Conservation (phyloP, 2,888 invertebrate genomes). For the Polydesmus complanatus region DNA sequence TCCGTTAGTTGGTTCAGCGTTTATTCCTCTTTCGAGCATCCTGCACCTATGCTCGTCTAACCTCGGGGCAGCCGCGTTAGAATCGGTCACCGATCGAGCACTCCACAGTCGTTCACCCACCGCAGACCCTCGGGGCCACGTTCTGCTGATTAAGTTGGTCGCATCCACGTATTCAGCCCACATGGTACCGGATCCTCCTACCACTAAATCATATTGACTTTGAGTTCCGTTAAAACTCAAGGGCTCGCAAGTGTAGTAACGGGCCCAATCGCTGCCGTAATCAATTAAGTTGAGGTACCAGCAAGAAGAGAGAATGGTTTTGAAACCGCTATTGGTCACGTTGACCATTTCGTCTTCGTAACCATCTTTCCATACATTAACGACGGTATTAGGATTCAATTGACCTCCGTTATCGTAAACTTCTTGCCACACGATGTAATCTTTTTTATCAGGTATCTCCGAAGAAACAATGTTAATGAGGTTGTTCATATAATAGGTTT, state of each 20-base stretch:
- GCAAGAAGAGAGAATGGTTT: slow-evolving; percentile 58
- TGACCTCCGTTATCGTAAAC: slow-evolving; percentile 60
- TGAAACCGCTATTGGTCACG: slow-evolving; percentile 47
- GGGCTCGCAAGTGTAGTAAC: slow-evolving; percentile 40
- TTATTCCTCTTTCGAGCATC: slow-evolving; percentile 51
- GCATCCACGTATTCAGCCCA: slow-evolving; percentile 76
- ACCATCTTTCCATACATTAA: slow-evolving; percentile 64
- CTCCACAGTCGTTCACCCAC: slow-evolving; percentile 78
- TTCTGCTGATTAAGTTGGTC: slow-evolving; percentile 42
- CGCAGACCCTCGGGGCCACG: slow-evolving; percentile 76
- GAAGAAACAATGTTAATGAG: slow-evolving; percentile 40
- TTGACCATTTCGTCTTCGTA: slow-evolving; percentile 26
- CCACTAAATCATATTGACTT: slow-evolving; percentile 46
- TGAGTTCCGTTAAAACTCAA: slow-evolving; percentile 27
- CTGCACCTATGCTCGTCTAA: slow-evolving; percentile 59
- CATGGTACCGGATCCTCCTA: slow-evolving; percentile 87
- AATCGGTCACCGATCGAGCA: slow-evolving; percentile 27
- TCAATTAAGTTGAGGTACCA: slow-evolving; percentile 74
- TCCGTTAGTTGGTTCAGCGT: slow-evolving; percentile 52
- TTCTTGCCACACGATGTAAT: slow-evolving; percentile 68
- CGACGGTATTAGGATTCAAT: slow-evolving; percentile 45
- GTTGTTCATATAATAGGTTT: slow-evolving; percentile 52
- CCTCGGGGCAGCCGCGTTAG: slow-evolving; percentile 40
- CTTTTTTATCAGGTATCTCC: slow-evolving; percentile 29
- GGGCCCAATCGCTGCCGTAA: slow-evolving; percentile 52